These are phyloP conservation scores for Sciurus niger DNA, from an alignment of 2,113 vertebrate species.

Conservation along the genomic window DNA sequence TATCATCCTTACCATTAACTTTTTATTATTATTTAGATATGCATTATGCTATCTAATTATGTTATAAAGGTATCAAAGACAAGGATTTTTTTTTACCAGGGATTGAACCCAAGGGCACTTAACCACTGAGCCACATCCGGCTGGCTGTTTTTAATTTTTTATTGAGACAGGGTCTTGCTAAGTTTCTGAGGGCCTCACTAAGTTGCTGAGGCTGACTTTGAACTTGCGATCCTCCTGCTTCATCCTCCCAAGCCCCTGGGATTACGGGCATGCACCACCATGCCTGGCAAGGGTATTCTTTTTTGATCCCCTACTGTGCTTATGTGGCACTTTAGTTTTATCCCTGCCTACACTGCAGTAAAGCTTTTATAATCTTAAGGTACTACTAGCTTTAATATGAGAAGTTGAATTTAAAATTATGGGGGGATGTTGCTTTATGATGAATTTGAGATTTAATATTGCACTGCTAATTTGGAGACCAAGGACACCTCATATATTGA, in stretches of 20 bases:
- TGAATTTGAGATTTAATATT: conserved; percentile 18
- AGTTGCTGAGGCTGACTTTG: no score
- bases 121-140: no score
- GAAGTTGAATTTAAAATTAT: conserved; percentile 54
- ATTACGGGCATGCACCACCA: no score
- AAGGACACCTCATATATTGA: background rate
- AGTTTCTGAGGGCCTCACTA: no score
- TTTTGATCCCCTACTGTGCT: background rate
- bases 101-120: no score
- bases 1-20: background rate
- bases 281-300: background rate
- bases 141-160: no score
- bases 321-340: conserved; percentile 5
- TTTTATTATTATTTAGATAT: background rate
- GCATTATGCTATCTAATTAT: conserved; percentile 6
- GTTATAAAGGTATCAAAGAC: conserved; percentile 46
- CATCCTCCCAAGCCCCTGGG: no score
- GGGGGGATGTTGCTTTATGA: conserved; percentile 31
- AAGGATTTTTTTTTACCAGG: background rate
- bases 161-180: no score
- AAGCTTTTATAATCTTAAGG: conserved; percentile 33
- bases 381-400: background rate
- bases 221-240: no score
- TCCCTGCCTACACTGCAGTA: background rate
- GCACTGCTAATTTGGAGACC: conserved; percentile 45